Evolutionary conservation across 2,113 vertebrate genomes (phyloP), one percentile per base, ranked within the genome.

Genomic region (Xyliphius kryptos): DNA sequence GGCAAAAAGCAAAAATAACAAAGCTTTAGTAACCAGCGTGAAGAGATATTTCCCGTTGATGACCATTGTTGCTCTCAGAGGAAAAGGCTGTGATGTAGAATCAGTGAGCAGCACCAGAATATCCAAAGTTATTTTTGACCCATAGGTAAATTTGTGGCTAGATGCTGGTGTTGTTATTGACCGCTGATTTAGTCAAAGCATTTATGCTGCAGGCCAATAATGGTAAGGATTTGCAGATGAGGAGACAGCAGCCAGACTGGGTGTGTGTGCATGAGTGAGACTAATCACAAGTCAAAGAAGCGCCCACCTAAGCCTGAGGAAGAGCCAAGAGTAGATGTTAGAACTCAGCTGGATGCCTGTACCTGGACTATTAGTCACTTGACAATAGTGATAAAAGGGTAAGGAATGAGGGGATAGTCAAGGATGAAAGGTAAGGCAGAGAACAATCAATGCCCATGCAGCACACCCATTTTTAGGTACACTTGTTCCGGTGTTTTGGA

Each of bases 1-100:
- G 38, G 40, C 36, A 21, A 41, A 3, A 22, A 68, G 77, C 77
- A 79, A 75, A 77, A 81, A 67, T 64, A 82, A 75, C 79, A 80
- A 7, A 2, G 14, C 14, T 22, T 61, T 47, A 32, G 22, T 43
- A 58, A 55, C 49, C 15, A 50, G 71, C 66, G 19, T 21, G 44
- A 48, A 74, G 66, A 46, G 17, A 56, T 44, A 26, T 38, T 51
- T 26, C 10, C 60, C 46, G 70, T 57, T 56, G 47, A 72, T 68
- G 37, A 6, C 22, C 51, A 41, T 40, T 22, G 22, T 54, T 43
- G 21, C 46, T 55, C 63, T 60, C 19, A 8, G 26, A 37, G 54
- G 44, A 49, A 8, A 22, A 32, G 44, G 14, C 12, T 13, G 9
- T 67, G 54, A 46, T 9, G 26, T 38, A 47, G 43, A 17, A 21